Evolutionary conservation across 1,140 invertebrate species (phyloP).

Genomic region (Paraescarpia echinospica): DNA sequence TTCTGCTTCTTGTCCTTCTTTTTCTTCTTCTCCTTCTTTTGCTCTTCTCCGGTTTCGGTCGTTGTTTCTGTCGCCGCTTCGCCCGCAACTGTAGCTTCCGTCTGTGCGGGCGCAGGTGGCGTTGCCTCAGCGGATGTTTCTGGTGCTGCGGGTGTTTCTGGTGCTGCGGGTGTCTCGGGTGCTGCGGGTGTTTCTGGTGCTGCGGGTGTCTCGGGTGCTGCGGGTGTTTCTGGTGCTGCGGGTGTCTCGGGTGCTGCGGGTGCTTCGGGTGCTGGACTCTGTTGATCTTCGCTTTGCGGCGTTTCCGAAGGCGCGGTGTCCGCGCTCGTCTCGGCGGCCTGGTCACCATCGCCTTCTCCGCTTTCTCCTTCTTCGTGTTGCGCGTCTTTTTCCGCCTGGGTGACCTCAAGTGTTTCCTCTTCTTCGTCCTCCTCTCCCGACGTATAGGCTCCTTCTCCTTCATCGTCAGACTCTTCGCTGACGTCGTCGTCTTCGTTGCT

Average conservation of each 20-base stretch:
- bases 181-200: too few species aligned
- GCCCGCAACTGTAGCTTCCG: background rate
- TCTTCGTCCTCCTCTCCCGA: background rate
- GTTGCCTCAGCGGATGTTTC: background rate
- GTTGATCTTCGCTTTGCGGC: background rate
- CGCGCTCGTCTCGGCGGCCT: background rate
- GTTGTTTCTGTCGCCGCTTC: background rate
- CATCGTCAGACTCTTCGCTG: too few species aligned
- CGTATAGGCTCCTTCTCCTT: too few species aligned
- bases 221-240: too few species aligned
- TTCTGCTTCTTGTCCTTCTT: background rate
- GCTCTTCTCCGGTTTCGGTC: background rate
- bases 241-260: too few species aligned
- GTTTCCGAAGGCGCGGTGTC: background rate
- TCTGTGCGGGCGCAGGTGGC: background rate
- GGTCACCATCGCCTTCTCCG: background rate
- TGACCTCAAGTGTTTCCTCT: background rate
- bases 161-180: too few species aligned
- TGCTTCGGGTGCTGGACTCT: too few species aligned
- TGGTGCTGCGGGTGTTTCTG: too few species aligned
- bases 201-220: too few species aligned
- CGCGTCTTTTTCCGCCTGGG: background rate
- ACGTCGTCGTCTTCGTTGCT: too few species aligned
- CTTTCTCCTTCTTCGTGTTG: background rate
- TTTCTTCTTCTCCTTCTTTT: constrained; percentile 1